These are phyloP conservation scores for Brachystomella parvula DNA, from an alignment of 1,140 invertebrate species.

Conservation along the genomic window DNA sequence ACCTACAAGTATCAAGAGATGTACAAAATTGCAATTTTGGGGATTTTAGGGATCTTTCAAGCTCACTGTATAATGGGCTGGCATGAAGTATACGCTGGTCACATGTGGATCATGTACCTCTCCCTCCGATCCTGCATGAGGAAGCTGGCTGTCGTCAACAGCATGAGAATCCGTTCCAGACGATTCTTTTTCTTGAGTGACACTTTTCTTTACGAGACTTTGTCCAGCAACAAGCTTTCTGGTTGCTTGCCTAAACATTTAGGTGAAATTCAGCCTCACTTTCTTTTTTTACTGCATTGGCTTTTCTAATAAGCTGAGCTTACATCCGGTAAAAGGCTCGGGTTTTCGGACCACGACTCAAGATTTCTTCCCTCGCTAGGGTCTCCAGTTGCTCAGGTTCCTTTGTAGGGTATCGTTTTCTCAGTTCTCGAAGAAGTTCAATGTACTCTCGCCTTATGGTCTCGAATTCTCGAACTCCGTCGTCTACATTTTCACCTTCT, in stretches of 20 bases:
- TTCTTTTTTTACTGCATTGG: too few relatives aligned
- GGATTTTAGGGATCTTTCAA: too few relatives aligned
- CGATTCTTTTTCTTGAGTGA: slow-evolving; percentile 70
- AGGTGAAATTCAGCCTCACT: too few relatives aligned
- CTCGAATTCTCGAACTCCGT: slow-evolving; percentile 77
- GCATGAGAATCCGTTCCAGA: slow-evolving; percentile 74
- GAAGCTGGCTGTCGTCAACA: slow-evolving; percentile 49
- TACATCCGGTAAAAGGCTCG: slow-evolving; percentile 85
- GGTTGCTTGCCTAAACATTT: slow-evolving; percentile 73
- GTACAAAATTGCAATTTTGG: too few relatives aligned
- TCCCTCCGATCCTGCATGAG: slow-evolving; percentile 49
- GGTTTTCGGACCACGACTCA: slow-evolving; percentile 80
- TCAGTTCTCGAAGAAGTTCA: slow-evolving; percentile 72
- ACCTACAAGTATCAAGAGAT: too few relatives aligned
- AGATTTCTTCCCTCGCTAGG: slow-evolving; percentile 89
- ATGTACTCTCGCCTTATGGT: slow-evolving; percentile 91
- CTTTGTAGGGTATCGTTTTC: slow-evolving; percentile 76
- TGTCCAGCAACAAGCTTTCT: slow-evolving; percentile 90
- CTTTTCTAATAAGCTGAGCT: too few relatives aligned
- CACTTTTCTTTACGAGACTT: slow-evolving; percentile 80
- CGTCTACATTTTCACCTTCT: slow-evolving; percentile 45
- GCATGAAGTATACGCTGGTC: slow-evolving; percentile 77
- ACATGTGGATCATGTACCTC: slow-evolving; percentile 51
- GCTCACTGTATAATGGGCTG: slow-evolving; percentile 94
- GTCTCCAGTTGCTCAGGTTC: slow-evolving; percentile 79